Evolutionary conservation across 2,797 vertebrate species (phyloP).

Genomic region (Pangasius djambal): DNA sequence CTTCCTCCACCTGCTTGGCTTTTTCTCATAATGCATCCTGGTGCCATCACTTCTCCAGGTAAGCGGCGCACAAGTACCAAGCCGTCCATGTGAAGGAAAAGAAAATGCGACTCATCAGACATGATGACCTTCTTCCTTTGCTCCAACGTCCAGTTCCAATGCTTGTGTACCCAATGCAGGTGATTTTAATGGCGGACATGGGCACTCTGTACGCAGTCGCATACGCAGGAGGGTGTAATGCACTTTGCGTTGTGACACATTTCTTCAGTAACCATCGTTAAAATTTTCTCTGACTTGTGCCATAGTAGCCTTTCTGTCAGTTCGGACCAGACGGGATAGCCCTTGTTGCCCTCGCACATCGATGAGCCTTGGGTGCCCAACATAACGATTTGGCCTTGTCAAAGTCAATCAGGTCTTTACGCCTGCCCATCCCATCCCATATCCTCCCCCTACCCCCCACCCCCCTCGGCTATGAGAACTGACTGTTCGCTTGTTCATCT

Average conservation of each 20-base stretch:
- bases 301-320: background rate
- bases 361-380: background rate
- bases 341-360: background rate
- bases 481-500: background rate
- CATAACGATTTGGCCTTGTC: background rate
- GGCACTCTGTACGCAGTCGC: background rate
- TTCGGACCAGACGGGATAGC: background rate
- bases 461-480: background rate
- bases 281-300: background rate
- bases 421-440: background rate
- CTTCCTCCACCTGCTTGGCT: background rate
- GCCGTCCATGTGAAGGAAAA: background rate
- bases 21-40: background rate
- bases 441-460: background rate
- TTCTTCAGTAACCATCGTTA: no score
- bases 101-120: background rate
- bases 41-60: background rate
- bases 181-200: background rate
- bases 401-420: background rate
- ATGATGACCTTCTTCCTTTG: background rate
- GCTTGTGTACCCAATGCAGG: background rate
- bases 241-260: no score
- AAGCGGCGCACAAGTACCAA: background rate
- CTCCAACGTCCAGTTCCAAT: background rate
- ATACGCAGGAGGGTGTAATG: no score